Evolutionary conservation across 2,888 invertebrate genomes (phyloP).

Genomic region (Rotaria magnacalcarata): DNA sequence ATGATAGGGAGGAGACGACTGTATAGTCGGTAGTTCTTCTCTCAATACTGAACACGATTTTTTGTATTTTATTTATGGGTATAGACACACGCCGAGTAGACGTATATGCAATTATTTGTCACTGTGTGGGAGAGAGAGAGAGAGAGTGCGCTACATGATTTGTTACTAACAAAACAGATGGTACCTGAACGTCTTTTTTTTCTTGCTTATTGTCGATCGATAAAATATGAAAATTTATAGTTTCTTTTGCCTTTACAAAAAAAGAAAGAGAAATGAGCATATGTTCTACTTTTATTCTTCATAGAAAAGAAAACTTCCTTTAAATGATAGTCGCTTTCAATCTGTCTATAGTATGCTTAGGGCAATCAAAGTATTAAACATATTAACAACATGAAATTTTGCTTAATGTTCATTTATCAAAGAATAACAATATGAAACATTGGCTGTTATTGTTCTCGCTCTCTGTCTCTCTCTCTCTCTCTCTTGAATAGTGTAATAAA

Average conservation of each 20-base stretch:
- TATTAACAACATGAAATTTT: background rate
- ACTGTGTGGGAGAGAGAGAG: background rate
- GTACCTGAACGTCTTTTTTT: background rate
- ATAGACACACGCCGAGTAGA: background rate
- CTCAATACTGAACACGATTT: background rate
- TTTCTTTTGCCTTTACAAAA: background rate
- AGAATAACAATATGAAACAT: background rate
- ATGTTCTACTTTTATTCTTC: background rate
- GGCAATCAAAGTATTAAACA: background rate
- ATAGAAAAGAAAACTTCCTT: background rate
- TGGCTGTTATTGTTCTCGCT: background rate
- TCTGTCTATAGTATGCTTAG: background rate
- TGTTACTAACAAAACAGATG: background rate
- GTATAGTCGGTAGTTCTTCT: background rate
- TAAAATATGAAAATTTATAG: no score
- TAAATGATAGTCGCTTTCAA: background rate
- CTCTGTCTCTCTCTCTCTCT: background rate
- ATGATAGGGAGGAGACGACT: background rate
- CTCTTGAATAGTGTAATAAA: background rate
- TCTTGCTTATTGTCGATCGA: background rate
- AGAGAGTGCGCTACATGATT: no score
- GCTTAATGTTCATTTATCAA: background rate
- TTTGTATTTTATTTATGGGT: background rate
- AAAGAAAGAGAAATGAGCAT: background rate
- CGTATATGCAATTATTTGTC: background rate